Evolutionary conservation across 2,888 invertebrate species (phyloP).

Genomic region (Embidobia sp.): DNA sequence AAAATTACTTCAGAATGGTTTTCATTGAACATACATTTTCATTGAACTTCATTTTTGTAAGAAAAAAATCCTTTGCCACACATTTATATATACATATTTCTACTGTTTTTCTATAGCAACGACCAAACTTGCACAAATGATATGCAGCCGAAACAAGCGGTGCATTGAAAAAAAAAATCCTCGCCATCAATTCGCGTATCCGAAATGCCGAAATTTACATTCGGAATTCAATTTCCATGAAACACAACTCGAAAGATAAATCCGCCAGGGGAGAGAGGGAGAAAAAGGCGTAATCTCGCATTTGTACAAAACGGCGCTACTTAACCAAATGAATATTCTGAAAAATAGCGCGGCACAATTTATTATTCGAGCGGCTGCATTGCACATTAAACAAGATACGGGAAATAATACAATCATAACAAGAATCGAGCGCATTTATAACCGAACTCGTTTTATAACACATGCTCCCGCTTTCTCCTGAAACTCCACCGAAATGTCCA

Average conservation of each 20-base stretch:
- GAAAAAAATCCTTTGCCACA: no score
- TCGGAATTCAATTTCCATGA: background rate
- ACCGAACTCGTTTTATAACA: constrained; percentile 55
- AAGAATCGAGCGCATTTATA: constrained; percentile 48
- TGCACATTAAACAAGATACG: constrained; percentile 21
- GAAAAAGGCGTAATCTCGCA: background rate
- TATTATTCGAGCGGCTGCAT: constrained; percentile 8
- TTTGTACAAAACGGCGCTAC: constrained; percentile 14
- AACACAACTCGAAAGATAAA: background rate
- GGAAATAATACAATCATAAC: constrained; percentile 58
- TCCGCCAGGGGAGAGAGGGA: no score
- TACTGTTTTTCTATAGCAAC: no score
- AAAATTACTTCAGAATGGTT: no score
- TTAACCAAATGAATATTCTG: constrained; percentile 45
- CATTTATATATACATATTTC: no score
- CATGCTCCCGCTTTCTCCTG: constrained; percentile 57
- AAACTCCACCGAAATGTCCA: constrained; percentile 58
- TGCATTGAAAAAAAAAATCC: no score
- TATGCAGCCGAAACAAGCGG: no score
- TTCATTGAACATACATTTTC: no score
- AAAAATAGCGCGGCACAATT: constrained; percentile 38
- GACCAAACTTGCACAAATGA: no score
- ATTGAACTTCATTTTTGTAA: no score
- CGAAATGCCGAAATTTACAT: background rate
- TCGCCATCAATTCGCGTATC: no score